Base-by-base conservation (phyloP, 2,113 vertebrate genomes). In the Halcyon malimbica region DNA sequence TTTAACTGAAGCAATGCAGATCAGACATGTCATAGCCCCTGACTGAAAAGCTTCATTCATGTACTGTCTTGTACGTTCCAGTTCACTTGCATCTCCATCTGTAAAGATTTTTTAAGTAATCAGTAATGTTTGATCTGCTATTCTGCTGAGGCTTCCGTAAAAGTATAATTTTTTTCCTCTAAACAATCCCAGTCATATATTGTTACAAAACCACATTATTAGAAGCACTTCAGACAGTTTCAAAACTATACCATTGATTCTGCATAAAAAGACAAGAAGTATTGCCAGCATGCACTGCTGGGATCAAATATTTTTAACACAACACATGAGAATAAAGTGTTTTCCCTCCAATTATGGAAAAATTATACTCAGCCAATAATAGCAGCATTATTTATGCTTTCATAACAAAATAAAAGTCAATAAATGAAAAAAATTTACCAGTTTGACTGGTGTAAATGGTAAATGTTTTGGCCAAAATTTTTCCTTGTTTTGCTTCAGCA, bases 1-100 rank as follows among this genome's bases (percentile, higher is more conserved):
- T 97, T 98, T 99, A 73, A 99, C 98, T 4, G 99, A 99, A 83
- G 98, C 99, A 95, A 99, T 99, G 95, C 99, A 99, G 97, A 99
- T 99, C 84, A 99, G 98, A 91, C 99, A 99, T 4, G 99, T 99
- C 92, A 99, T 97, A 20, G 99, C 99, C 81, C 99, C 99, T 1
- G 99, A 98, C 97, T 99, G 99, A 84, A 99, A 99, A 91, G 99
- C 98, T 51, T 99, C 99, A 51, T 98, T 99, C 96, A 99, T 93
- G 70, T 99, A 99, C 92, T 99, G 99, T 50, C 98, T 98, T 1
- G 99, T 99, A 70, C 99, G 97, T 89, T 98, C 97, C 93, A 99
- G 97, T 62, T 98, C 99, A 41, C 95, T 97, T 57, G 83, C 93
- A 89, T 99, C 99, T 46, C 99, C 99, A 94, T 98, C 99, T 99